Conservation (phyloP, 2,797 vertebrate genomes). For the Crocidura indochinensis region DNA sequence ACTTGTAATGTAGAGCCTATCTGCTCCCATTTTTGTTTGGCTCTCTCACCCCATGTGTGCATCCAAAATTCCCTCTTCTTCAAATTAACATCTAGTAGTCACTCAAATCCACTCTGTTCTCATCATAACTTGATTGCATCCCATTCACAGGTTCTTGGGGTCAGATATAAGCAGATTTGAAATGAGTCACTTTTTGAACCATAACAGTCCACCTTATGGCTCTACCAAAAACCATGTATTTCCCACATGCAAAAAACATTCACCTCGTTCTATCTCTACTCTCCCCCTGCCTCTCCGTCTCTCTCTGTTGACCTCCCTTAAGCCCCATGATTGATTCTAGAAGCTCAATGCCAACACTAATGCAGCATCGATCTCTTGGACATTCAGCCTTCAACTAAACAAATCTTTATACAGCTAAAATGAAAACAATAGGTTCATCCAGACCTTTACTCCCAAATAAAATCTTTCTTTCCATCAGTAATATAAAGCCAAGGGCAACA, state of each 20-base stretch:
- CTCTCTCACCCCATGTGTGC: neutral
- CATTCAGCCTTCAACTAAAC: neutral
- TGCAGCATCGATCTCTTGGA: neutral
- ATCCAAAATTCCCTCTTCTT: constrained; percentile 20
- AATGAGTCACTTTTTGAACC: neutral
- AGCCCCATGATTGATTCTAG: constrained; percentile 40
- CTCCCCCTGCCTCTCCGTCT: neutral
- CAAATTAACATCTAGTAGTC: constrained; percentile 5
- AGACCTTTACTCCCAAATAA: constrained; percentile 33
- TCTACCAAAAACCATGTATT: neutral
- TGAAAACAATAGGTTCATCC: constrained; percentile 15
- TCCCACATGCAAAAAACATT: constrained; percentile 2
- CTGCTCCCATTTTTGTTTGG: neutral
- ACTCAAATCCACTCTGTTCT: neutral
- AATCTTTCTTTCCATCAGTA: constrained; percentile 6
- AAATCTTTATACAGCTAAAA: constrained; percentile 3
- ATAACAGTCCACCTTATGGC: neutral
- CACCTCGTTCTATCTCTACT: neutral
- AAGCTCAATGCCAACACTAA: constrained; percentile 30
- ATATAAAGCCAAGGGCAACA: constrained; percentile 42
- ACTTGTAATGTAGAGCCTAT: neutral
- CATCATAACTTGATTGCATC: neutral
- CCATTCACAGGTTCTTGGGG: neutral
- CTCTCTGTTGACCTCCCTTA: neutral
- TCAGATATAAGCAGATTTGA: neutral